Percentiles rank a stretch among this genome's conserved stretches.
These are phyloP conservation scores for Proterorhinus semilunaris DNA, from an alignment of 2,113 vertebrate species.

Conservation along the genomic window DNA sequence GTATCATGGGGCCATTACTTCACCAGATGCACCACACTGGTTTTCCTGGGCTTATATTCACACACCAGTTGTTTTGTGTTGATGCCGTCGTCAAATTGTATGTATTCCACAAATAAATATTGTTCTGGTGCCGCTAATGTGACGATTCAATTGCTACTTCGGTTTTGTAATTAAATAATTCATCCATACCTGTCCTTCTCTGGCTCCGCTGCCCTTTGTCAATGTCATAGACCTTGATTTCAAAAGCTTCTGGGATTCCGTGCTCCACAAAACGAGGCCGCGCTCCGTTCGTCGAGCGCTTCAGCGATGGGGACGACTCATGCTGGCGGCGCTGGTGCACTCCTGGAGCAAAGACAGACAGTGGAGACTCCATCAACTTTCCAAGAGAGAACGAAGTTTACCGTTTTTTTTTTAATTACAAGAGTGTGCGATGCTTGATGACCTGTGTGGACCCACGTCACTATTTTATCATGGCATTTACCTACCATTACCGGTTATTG, in stretches of 20 bases:
- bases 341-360: conserved; percentile 62
- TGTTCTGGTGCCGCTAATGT: neutral
- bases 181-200: conserved; percentile 75
- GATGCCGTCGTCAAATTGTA: neutral
- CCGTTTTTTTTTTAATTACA: too few species aligned
- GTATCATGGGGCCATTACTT: conserved; percentile 53
- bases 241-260: conserved; percentile 86
- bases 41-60: neutral
- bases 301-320: conserved; percentile 73
- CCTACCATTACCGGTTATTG: too few species aligned
- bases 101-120: neutral
- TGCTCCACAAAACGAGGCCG: conserved; percentile 87
- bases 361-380: neutral
- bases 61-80: neutral
- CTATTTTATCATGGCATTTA: too few species aligned
- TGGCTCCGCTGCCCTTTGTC: conserved; percentile 89
- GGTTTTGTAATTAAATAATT: too few species aligned
- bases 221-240: conserved; percentile 96
- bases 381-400: too few species aligned
- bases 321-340: conserved; percentile 82
- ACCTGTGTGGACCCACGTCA: too few species aligned
- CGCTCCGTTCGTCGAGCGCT: conserved; percentile 76
- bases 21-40: conserved; percentile 31
- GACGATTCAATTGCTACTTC: conserved; percentile 21
- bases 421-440: too few species aligned